Conservation (phyloP, 2,113 vertebrate genomes). For the Mystacornis crossleyi region DNA sequence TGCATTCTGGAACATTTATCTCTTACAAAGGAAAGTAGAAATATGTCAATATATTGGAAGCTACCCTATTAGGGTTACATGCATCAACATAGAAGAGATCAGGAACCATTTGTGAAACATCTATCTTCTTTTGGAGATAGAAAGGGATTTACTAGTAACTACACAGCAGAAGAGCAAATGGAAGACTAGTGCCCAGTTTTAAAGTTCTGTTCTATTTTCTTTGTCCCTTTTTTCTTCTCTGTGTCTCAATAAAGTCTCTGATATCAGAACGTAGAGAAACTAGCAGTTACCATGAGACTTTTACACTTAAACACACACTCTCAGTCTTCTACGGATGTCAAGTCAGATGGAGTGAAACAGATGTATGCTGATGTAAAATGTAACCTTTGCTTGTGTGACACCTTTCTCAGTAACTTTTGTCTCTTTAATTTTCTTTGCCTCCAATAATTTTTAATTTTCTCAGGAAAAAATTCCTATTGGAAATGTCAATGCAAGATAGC, state of each 20-base stretch:
- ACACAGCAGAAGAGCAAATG: not conserved
- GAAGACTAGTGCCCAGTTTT: not conserved
- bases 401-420: not conserved
- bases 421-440: not conserved
- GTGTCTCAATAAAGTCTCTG: not conserved
- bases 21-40: slow-evolving; percentile 44
- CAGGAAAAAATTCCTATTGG: not conserved
- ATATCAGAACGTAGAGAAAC: not conserved
- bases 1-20: slow-evolving; percentile 36
- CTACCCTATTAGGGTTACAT: not conserved
- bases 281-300: not conserved
- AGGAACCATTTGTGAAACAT: slow-evolving; percentile 22
- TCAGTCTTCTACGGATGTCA: not conserved
- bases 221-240: not conserved
- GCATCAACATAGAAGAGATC: not conserved
- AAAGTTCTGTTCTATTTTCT: not conserved
- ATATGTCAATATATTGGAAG: slow-evolving; percentile 27
- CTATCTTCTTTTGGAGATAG: not conserved
- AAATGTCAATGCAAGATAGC: not conserved
- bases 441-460: not conserved
- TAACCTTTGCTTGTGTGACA: not conserved
- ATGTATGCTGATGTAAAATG: not conserved
- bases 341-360: not conserved
- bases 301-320: not conserved
- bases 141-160: not conserved